These are phyloP conservation scores for Hestina assimilis DNA, from an alignment of 1,140 invertebrate species.

Conservation along the genomic window DNA sequence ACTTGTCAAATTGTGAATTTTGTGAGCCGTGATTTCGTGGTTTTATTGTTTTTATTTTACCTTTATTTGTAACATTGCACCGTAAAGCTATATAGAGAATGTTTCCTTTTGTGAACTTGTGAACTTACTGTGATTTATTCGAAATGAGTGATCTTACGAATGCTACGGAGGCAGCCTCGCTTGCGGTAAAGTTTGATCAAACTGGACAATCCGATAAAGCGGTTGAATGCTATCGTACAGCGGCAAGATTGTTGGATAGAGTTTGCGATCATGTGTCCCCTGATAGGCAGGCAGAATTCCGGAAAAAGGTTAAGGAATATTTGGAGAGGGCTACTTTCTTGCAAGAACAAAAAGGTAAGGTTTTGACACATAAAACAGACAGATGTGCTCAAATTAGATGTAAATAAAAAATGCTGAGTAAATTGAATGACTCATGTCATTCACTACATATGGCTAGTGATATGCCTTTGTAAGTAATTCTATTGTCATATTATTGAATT, in stretches of 20 bases:
- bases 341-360: slow-evolving; percentile 58
- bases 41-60: too few species aligned
- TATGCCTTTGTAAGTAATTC: too few species aligned
- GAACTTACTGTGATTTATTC: background rate
- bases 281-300: slow-evolving; percentile 51
- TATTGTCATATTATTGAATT: too few species aligned
- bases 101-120: too few species aligned
- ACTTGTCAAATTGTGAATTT: too few species aligned
- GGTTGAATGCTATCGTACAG: slow-evolving; percentile 68
- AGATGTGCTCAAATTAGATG: background rate
- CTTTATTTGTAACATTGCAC: too few species aligned
- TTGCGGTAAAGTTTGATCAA: slow-evolving; percentile 64
- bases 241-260: slow-evolving; percentile 54
- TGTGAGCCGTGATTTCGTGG: too few species aligned
- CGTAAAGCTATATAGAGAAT: too few species aligned
- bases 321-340: slow-evolving; percentile 55
- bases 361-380: too few species aligned
- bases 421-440: background rate
- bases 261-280: slow-evolving; percentile 44
- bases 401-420: background rate
- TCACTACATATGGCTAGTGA: too few species aligned
- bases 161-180: slow-evolving; percentile 62
- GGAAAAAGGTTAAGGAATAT: slow-evolving; percentile 61
- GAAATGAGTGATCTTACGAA: slow-evolving; percentile 63
- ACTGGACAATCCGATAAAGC: slow-evolving; percentile 59